Percentiles rank a stretch among this genome's conserved stretches.
Conservation (phyloP, 2,888 invertebrate genomes). For the Phengaris arion region DNA sequence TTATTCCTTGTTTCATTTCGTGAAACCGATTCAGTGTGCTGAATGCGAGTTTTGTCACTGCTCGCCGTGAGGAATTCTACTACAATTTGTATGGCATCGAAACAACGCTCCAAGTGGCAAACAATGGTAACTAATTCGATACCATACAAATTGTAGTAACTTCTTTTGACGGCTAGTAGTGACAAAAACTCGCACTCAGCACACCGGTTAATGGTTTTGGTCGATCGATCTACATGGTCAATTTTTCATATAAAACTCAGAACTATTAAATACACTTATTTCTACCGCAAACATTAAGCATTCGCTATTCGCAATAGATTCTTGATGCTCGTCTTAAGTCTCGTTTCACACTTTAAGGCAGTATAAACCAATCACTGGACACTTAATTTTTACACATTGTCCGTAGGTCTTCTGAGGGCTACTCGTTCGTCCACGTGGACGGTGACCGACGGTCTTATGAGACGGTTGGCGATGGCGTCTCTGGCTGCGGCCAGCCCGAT, state of each 20-base stretch:
- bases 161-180: too few relatives aligned
- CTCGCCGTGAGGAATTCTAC: too few relatives aligned
- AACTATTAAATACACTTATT: too few relatives aligned
- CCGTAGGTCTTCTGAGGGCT: conserved; percentile 49
- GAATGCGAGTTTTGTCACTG: too few relatives aligned
- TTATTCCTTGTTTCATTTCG: neutral
- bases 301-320: neutral
- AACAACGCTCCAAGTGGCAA: too few relatives aligned
- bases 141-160: too few relatives aligned
- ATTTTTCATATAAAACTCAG: neutral
- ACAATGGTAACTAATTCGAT: too few relatives aligned
- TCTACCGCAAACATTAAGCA: neutral
- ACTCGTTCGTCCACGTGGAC: conserved; percentile 50
- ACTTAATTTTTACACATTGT: neutral
- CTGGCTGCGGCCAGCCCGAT: conserved; percentile 78
- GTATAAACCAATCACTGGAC: neutral
- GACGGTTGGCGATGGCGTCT: conserved; percentile 50
- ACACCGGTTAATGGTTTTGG: too few relatives aligned
- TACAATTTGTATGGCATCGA: too few relatives aligned
- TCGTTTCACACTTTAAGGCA: neutral
- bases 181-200: too few relatives aligned
- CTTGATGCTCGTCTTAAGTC: neutral
- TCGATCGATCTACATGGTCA: too few relatives aligned
- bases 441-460: conserved; percentile 46
- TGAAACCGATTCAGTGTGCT: too few relatives aligned